Evolutionary conservation across 2,797 vertebrate species (phyloP).

Genomic region (Mormyrops attenuatus): DNA sequence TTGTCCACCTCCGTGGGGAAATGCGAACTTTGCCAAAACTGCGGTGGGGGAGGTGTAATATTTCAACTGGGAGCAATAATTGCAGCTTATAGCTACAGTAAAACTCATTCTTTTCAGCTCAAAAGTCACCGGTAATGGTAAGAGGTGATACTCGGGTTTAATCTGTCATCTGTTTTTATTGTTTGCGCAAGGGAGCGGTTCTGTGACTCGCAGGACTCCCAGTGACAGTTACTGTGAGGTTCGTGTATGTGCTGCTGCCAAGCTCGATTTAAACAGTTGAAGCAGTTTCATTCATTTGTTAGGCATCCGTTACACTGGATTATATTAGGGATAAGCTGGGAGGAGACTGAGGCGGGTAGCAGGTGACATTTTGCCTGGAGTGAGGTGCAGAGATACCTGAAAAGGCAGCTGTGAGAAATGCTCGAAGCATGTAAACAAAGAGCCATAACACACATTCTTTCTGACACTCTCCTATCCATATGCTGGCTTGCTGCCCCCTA

Average conservation of each 20-base stretch:
- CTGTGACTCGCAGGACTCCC: neutral
- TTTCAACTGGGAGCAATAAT: slow-evolving; percentile 9
- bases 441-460: neutral
- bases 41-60: neutral
- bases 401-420: neutral
- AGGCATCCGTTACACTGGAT: neutral
- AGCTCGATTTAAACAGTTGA: neutral
- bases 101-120: neutral
- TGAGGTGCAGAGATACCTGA: neutral
- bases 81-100: neutral
- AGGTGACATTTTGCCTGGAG: neutral
- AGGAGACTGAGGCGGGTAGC: neutral
- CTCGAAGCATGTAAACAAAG: neutral
- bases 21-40: neutral
- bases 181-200: neutral
- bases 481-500: neutral
- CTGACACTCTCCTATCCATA: neutral
- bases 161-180: slow-evolving; percentile 5
- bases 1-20: neutral
- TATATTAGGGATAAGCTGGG: neutral
- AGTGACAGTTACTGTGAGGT: neutral
- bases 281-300: neutral
- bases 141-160: slow-evolving; percentile 11
- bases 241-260: neutral
- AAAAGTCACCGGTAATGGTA: neutral